Percentiles rank a stretch among this genome's conserved stretches.
Evolutionary conservation across 2,113 vertebrate genomes (phyloP).

Genomic region (Psittacula cyanocephala): DNA sequence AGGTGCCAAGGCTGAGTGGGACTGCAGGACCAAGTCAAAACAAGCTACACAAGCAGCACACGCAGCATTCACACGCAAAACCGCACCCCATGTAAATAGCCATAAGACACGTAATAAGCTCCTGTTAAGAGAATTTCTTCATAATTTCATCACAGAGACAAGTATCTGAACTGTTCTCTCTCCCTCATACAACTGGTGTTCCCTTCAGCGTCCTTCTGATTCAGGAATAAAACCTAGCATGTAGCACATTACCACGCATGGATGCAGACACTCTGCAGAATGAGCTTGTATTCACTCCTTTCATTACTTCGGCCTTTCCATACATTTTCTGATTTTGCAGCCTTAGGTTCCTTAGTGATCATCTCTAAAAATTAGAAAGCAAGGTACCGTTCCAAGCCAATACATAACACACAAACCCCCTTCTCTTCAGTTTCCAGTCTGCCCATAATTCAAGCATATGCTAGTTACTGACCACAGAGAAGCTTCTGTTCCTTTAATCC

Average conservation of each 20-base stretch:
- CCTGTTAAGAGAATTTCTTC: background rate
- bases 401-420: background rate
- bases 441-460: background rate
- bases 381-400: background rate
- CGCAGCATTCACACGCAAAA: background rate
- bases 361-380: background rate
- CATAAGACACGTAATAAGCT: background rate
- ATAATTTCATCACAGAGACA: background rate
- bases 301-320: background rate
- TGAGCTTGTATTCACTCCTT: background rate
- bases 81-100: fast-evolving
- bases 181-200: fast-evolving
- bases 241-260: fast-evolving
- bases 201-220: background rate
- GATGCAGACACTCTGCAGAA: background rate
- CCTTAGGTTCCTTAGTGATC: background rate
- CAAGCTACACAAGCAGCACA: fast-evolving
- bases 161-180: background rate
- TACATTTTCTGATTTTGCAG: background rate
- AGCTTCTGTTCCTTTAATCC: background rate
- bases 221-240: background rate
- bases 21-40: background rate
- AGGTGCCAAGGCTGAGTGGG: background rate
- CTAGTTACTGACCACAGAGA: background rate
- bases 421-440: background rate